A percentile compares a stretch with the other conserved stretches of the same genome.
These are phyloP conservation scores for Oxyruncus cristatus DNA, from an alignment of 2,113 vertebrate species.

Conservation along the genomic window DNA sequence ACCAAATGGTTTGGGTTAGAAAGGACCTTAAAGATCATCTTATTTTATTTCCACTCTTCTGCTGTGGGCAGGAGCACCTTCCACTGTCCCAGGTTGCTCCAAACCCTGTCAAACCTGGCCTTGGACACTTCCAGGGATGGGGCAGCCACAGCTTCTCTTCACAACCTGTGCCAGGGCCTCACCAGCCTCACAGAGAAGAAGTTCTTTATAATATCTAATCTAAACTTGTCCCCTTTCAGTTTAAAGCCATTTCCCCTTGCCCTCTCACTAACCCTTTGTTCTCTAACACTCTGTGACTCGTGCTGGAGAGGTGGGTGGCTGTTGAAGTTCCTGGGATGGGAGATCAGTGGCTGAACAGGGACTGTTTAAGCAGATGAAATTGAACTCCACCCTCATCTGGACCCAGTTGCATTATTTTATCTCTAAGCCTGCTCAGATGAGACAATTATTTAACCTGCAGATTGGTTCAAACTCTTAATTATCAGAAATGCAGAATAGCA, in stretches of 20 bases:
- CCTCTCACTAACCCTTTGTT: background rate
- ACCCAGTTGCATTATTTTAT: background rate
- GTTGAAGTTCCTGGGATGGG: background rate
- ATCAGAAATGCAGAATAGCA: background rate
- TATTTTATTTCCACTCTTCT: accelerated
- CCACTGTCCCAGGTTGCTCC: accelerated
- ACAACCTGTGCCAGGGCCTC: background rate
- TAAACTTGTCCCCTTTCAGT: background rate
- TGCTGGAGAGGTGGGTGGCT: background rate
- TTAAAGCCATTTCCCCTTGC: background rate
- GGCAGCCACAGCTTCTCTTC: background rate
- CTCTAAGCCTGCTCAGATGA: background rate
- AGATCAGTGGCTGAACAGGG: background rate
- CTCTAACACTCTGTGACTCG: background rate
- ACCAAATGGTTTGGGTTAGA: background rate
- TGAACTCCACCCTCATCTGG: background rate
- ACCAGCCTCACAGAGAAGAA: background rate
- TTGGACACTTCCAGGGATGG: background rate
- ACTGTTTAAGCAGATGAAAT: background rate
- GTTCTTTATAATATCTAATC: background rate
- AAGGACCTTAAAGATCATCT: background rate
- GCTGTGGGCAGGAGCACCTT: background rate
- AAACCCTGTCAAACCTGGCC: accelerated
- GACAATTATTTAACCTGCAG: background rate
- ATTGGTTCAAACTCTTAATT: background rate